Base-by-base conservation (phyloP, 2,113 vertebrate genomes). In the Cairina moschata region DNA sequence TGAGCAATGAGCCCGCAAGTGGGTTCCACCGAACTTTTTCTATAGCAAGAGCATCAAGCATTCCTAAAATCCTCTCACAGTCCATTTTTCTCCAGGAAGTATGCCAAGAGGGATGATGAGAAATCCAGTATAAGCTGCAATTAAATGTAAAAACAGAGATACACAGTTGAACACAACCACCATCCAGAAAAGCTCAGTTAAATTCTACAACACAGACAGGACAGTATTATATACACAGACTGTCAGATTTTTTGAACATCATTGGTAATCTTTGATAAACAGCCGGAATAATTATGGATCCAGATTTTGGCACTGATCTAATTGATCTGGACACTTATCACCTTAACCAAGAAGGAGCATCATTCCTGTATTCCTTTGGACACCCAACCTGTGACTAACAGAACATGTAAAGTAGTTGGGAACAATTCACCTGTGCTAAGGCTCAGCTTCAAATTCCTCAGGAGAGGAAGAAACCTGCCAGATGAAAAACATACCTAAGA, bases 21-120 rank as follows among this genome's bases (percentile, higher is more conserved):
- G 87, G 92, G 95, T 97, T 93, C 90, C 74, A 83, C 60, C 42
- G 18, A 97, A 94, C 88, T 71, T 88, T 83, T 77, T 82, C 95
- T 88, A 66, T 1, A 93, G 55, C 86, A 95, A 95, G 83, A 95
- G 72, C 91, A 91, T 17, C 89, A 83, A 87, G 90, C 67, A 62
- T 55, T 82, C 83, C 74, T 77, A 25, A 86, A 95, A 93, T 93
- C 94, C 90, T 95, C 75, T 69, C 60, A 28, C 6, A 63, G 66
- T 82, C 58, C 48, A 52, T 82, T 83, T 50, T 79, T 76, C 71
- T 34, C 40, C 68, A 83, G 52, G 86, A 95, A 71, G 65, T 3
- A 73, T 31, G 95, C 93, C 94, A 93, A 76, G 80, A 95, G 77
- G 55, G 80, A 91, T 79, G 78, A 91, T 92, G 87, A 94, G 80